phyloP scores from a whole-genome alignment of 2,797 vertebrate species.

The Phoeniculus purpureus region DNA sequence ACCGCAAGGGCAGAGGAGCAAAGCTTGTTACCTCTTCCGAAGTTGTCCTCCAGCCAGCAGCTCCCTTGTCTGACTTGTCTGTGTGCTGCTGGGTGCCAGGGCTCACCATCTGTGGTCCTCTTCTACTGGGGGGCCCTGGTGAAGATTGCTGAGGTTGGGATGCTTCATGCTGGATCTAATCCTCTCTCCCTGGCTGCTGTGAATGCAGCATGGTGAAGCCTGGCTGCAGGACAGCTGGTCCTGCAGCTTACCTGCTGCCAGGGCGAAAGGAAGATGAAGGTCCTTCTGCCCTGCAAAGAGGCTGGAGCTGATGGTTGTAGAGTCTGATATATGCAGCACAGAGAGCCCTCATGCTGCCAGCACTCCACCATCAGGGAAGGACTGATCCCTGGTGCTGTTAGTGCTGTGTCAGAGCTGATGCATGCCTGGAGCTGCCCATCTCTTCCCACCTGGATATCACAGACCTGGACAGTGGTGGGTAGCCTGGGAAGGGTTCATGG shows the following conservation, averaged over 20 bases:
- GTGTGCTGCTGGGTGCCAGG: not conserved
- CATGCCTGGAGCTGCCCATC: not conserved
- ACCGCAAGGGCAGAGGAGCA: not conserved
- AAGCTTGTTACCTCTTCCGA: not conserved
- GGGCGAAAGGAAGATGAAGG: constrained; percentile 10
- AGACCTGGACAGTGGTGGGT: not conserved
- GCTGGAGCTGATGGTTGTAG: not conserved
- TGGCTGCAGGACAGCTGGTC: constrained; percentile 11
- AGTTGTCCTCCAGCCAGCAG: not conserved
- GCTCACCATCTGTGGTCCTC: not conserved
- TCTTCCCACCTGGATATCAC: not conserved
- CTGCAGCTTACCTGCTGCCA: not conserved
- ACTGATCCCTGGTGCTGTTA: not conserved
- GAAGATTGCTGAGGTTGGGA: not conserved
- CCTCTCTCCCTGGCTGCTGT: not conserved
- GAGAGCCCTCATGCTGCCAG: not conserved
- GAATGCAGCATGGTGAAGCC: not conserved
- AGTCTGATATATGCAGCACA: not conserved
- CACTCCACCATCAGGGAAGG: not conserved
- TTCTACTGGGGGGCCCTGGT: not conserved
- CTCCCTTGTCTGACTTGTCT: not conserved
- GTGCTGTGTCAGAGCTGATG: not conserved
- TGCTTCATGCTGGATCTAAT: not conserved
- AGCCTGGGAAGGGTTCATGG: rapidly evolving
- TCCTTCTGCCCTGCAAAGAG: not conserved